These are phyloP conservation scores for Craniophora ligustri DNA, from an alignment of 2,888 invertebrate species.

Conservation along the genomic window DNA sequence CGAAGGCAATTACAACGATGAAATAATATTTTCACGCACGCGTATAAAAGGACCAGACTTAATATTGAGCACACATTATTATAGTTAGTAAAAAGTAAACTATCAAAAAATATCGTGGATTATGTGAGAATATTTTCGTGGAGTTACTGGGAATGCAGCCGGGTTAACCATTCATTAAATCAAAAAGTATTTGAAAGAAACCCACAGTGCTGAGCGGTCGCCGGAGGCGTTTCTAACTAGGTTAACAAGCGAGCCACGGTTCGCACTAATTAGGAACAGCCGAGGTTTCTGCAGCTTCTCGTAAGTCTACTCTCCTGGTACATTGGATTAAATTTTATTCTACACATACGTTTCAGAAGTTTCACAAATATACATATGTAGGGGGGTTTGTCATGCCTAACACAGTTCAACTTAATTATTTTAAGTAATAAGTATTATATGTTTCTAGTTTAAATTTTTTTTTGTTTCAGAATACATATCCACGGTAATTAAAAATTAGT, in stretches of 20 bases:
- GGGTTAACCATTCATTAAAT: slow-evolving; percentile 59
- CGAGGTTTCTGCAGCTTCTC: slow-evolving; percentile 57
- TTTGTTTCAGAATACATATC: no score
- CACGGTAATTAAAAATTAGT: no score
- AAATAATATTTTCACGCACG: slow-evolving; percentile 20
- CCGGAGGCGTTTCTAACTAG: slow-evolving; percentile 65
- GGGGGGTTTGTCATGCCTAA: slow-evolving; percentile 1
- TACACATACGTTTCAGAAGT: slow-evolving; percentile 23
- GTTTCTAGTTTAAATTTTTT: no score
- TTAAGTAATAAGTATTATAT: no score
- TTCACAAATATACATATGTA: slow-evolving; percentile 17
- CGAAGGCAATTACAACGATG: slow-evolving; percentile 25
- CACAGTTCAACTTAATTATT: slow-evolving; percentile 1
- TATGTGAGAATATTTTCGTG: slow-evolving; percentile 22
- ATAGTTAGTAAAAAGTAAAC: not conserved
- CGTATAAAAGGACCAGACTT: slow-evolving; percentile 10
- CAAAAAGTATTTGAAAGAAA: slow-evolving; percentile 64
- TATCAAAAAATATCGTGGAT: not conserved
- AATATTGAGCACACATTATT: slow-evolving; percentile 5
- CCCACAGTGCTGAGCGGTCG: slow-evolving; percentile 46
- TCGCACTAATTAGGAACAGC: slow-evolving; percentile 67
- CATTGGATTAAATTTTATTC: slow-evolving; percentile 37
- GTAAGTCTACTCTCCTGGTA: slow-evolving; percentile 56
- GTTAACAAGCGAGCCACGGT: slow-evolving; percentile 68
- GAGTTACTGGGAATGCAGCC: slow-evolving; percentile 30